Evolutionary conservation across 2,113 vertebrate species (phyloP).

Genomic region (Falco punctatus): DNA sequence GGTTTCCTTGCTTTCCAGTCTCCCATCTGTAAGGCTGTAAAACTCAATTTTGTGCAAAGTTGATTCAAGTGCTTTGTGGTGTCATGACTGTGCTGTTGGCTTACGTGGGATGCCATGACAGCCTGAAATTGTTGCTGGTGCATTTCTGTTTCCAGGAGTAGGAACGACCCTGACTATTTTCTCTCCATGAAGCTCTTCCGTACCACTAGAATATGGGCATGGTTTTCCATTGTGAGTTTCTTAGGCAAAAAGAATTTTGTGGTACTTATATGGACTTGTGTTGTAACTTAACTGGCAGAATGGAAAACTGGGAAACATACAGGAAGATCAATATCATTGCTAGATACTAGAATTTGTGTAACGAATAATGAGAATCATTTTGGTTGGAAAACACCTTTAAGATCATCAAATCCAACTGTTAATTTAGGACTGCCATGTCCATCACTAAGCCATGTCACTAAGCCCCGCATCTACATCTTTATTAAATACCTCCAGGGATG

Average conservation of each 20-base stretch:
- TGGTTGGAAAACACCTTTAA: no score
- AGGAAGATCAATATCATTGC: not conserved
- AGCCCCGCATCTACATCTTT: no score
- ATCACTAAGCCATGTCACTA: no score
- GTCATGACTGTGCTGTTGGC: not conserved
- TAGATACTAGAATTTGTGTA: not conserved
- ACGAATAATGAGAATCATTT: not conserved
- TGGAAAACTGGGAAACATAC: not conserved
- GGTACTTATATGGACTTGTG: fast-evolving
- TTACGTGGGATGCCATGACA: not conserved
- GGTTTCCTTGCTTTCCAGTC: not conserved
- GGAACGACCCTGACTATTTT: not conserved
- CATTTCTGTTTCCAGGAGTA: not conserved
- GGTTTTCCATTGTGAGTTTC: not conserved
- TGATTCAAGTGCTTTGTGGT: fast-evolving
- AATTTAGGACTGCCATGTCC: no score
- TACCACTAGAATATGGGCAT: fast-evolving
- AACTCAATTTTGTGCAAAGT: not conserved
- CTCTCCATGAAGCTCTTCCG: not conserved
- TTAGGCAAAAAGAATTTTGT: not conserved
- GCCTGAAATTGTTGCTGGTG: not conserved
- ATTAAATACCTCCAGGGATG: no score
- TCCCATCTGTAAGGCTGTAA: not conserved
- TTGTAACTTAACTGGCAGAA: not conserved
- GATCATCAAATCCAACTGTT: no score